phyloP scores from a whole-genome alignment of 2,797 vertebrate species.

The Schizothorax lantsangensis region DNA sequence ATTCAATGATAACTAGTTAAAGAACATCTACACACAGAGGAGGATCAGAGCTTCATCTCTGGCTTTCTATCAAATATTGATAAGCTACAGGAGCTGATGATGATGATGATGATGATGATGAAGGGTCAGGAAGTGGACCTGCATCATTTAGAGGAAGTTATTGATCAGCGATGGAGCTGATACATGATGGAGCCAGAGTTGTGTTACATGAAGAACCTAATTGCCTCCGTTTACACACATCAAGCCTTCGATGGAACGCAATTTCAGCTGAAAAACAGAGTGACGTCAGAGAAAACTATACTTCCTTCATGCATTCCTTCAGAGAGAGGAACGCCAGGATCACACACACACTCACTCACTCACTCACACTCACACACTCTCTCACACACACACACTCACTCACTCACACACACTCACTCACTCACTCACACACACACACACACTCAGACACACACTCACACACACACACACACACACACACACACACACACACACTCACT shows the following conservation, averaged over 20 bases:
- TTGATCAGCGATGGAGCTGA: conserved; percentile 62
- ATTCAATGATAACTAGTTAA: no score
- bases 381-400: no score
- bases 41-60: neutral
- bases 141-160: conserved; percentile 62
- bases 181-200: conserved; percentile 44
- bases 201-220: conserved; percentile 57
- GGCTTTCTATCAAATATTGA: conserved; percentile 60
- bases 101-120: neutral
- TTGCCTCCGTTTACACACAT: conserved; percentile 45
- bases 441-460: no score
- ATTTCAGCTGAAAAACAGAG: neutral
- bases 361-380: no score
- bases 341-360: neutral
- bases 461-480: no score
- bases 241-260: neutral
- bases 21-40: neutral
- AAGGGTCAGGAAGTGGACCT: conserved; percentile 42
- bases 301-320: neutral
- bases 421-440: no score
- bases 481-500: no score
- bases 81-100: conserved; percentile 52
- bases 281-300: neutral
- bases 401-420: no score
- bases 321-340: neutral